These are phyloP conservation scores for Corynorhinus townsendii DNA, from an alignment of 2,113 vertebrate genomes.

Conservation along the genomic window DNA sequence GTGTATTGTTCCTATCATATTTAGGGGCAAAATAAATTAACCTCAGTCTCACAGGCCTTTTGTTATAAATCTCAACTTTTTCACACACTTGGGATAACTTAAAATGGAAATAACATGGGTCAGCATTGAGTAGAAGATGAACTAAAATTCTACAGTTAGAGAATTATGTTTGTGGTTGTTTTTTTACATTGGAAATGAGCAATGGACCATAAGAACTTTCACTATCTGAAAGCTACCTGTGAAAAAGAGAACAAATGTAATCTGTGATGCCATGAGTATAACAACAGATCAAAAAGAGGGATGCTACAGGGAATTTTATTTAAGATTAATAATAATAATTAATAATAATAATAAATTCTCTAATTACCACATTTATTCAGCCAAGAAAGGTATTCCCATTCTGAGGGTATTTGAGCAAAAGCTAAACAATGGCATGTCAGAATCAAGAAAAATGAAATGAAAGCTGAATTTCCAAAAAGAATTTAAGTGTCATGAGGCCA, in stretches of 20 bases:
- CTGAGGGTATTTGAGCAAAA: neutral
- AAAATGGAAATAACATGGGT: conserved; percentile 6
- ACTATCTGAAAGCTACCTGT: neutral
- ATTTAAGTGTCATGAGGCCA: neutral
- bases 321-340: neutral
- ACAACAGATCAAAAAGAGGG: neutral
- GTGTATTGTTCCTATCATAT: neutral
- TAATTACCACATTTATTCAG: neutral
- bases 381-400: neutral
- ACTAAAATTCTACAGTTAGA: neutral
- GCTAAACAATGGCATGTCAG: neutral
- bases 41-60: neutral
- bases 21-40: conserved; percentile 16
- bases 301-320: neutral
- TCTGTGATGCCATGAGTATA: neutral
- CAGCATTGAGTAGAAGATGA: neutral
- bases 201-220: neutral
- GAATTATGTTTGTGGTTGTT: neutral
- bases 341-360: neutral
- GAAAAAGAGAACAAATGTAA: neutral
- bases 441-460: neutral
- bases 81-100: neutral
- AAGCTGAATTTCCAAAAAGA: neutral
- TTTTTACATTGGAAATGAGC: neutral
- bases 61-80: conserved; percentile 8